Conservation (phyloP, 2,113 vertebrate genomes). For the Eclectus roratus region DNA sequence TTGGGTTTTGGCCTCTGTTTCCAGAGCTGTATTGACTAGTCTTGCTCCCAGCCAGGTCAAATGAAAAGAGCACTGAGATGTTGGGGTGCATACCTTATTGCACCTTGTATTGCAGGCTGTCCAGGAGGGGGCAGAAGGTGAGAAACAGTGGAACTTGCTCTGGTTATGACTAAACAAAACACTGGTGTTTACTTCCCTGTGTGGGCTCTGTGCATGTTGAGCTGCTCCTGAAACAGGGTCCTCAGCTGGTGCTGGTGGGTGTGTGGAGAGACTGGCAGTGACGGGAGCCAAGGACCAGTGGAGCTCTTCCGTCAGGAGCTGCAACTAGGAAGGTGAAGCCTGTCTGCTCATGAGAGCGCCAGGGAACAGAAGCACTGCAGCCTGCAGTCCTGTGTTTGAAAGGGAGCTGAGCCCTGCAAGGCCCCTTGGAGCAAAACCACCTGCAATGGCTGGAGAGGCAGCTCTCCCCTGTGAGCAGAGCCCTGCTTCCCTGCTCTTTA, state of each 20-base stretch:
- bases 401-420: fast-evolving
- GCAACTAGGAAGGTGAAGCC: neutral
- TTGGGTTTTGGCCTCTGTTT: neutral
- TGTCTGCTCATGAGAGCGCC: fast-evolving
- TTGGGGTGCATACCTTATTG: neutral
- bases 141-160: neutral
- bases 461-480: neutral
- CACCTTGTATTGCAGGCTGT: neutral
- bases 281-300: neutral
- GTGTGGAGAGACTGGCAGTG: fast-evolving
- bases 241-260: fast-evolving
- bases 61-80: neutral
- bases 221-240: neutral
- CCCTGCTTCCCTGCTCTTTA: neutral
- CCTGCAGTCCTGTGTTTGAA: fast-evolving
- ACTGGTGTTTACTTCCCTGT: neutral
- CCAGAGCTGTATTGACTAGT: neutral
- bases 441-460: fast-evolving
- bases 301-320: fast-evolving
- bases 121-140: neutral
- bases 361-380: neutral
- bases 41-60: neutral
- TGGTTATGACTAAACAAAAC: neutral
- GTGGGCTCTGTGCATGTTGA: fast-evolving
- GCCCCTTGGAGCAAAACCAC: neutral